Evolutionary conservation across 1,140 invertebrate genomes (phyloP).

Genomic region (silkworm (Bombyx mori)): ASM3026992v2 NC_085108.1:8243001-8243500

Average conservation of each 20-base stretch:
- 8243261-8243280: constrained; percentile 9
- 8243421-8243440: constrained; percentile 16
- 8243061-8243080: constrained; percentile 18
- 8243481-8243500: constrained; percentile 15
- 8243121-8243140: constrained; percentile 24
- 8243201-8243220: background rate
- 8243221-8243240: background rate
- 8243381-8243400: constrained; percentile 30
- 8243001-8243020: constrained; percentile 18
- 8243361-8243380: constrained; percentile 15
- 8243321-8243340: constrained; percentile 11
- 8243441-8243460: constrained; percentile 9
- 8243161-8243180: constrained; percentile 17
- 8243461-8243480: constrained; percentile 18
- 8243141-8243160: constrained; percentile 13
- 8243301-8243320: constrained; percentile 15
- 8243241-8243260: background rate
- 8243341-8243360: constrained; percentile 3
- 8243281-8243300: constrained; percentile 18
- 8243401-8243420: constrained; percentile 29
- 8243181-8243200: constrained; percentile 25
- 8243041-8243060: constrained; percentile 13
- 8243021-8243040: constrained; percentile 31
- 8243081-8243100: constrained; percentile 29
- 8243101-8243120: constrained; percentile 31